Evolutionary conservation across 2,888 invertebrate species (phyloP), one percentile per base, ranked within the genome.

Genomic region (Epistrophe grossulariae): DNA sequence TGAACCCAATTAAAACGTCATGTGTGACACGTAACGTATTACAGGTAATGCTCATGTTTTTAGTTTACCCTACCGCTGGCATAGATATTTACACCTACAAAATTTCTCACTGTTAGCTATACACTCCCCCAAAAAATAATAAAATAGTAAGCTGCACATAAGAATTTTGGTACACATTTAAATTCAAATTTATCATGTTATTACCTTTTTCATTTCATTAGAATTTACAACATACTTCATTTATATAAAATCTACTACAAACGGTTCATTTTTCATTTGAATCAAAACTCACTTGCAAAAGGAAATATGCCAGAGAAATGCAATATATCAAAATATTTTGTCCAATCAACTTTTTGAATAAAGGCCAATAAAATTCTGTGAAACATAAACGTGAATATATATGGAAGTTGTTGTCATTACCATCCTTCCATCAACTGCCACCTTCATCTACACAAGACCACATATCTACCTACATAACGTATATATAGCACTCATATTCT

Each of bases 311-410:
- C 43, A 55, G 35, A 68, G 77, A 35, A 77, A 68, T 77, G 35
- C 68, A 68, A 77, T 68, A 77, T 50, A 60, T 60, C 48, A 77
- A n/a, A 59, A 45, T 40, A 70, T 70, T 70, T 78, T 70, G 59
- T 78, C 50, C 77, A 78, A 78, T 78, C 68, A 70, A 78, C 17
- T 78, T 60, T 64, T 52, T 78, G 60, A 60, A 70, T 50, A 40
- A 70, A 70, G 70, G 40, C 31, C 70, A 55, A 55, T 55, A 40
- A 70, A 55, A 55, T 28, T 55, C 9, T 50, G 17, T n/a, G 9
- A n/a, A 68, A 35, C 35, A 19, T 9, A 38, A 31, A 48, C 19
- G 19, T 28, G 60, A 1, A 40, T 19, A 2, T 19, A 2, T 43
- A 4, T 40, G 24, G 15, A 40, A 40, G 19, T 40, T 62, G 17